Percentiles rank a stretch among this genome's conserved stretches.
Evolutionary conservation across 2,797 vertebrate genomes (phyloP).

Genomic region (Sibirionetta formosa): DNA sequence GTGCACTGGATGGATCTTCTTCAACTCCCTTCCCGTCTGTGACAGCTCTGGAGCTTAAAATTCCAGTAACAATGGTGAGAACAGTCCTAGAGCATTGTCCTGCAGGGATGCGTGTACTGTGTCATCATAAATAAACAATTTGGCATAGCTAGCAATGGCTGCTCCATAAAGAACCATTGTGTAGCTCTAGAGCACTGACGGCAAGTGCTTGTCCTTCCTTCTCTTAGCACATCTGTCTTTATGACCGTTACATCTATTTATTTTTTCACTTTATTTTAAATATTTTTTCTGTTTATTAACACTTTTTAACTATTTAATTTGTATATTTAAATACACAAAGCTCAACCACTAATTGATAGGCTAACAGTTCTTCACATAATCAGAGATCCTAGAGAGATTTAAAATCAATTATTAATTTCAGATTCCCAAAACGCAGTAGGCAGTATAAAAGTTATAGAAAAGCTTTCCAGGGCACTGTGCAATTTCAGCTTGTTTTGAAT

Average conservation of each 20-base stretch:
- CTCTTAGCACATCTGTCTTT: background rate
- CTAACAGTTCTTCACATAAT: background rate
- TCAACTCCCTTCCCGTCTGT: background rate
- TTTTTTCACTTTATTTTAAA: background rate
- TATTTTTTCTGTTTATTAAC: background rate
- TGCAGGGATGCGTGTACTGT: background rate
- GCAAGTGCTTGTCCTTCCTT: background rate
- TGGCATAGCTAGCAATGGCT: background rate
- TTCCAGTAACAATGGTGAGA: background rate
- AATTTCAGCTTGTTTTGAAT: background rate
- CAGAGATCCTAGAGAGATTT: background rate
- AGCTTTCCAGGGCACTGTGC: background rate
- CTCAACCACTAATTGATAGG: background rate
- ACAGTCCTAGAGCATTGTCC: background rate
- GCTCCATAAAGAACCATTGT: background rate
- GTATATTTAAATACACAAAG: background rate
- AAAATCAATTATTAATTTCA: background rate
- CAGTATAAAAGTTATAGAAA: background rate
- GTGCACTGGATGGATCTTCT: background rate
- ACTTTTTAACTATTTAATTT: background rate
- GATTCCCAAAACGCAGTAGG: background rate
- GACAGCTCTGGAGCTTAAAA: conserved; percentile 1
- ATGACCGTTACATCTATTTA: background rate
- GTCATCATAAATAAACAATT: background rate
- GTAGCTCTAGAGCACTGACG: background rate